A percentile compares a stretch with the other conserved stretches of the same genome.
These are phyloP conservation scores for Crematogaster levior DNA, from an alignment of 2,888 invertebrate genomes.

Conservation along the genomic window DNA sequence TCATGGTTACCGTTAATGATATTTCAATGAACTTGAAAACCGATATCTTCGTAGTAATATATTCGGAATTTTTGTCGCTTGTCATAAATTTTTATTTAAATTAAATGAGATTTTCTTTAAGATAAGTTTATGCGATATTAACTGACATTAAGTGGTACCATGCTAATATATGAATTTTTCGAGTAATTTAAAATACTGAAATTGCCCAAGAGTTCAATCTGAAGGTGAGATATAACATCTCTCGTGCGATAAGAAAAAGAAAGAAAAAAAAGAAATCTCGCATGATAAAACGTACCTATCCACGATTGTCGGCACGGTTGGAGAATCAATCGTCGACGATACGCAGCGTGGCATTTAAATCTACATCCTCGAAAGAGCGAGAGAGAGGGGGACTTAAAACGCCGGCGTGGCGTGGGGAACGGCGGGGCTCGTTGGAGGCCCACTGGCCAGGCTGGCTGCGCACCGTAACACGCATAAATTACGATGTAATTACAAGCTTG, in stretches of 20 bases:
- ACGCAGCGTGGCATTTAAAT: conserved; percentile 51
- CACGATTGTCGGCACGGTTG: conserved; percentile 35
- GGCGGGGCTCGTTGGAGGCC: conserved; percentile 61
- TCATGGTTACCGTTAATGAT: neutral
- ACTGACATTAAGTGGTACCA: neutral
- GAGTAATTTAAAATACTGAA: neutral
- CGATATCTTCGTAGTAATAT: neutral
- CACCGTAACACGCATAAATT: conserved; percentile 84
- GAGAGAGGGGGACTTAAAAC: neutral
- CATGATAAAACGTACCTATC: conserved; percentile 39
- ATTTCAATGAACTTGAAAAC: conserved; percentile 10
- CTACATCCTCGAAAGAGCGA: conserved; percentile 42
- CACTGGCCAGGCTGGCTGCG: conserved; percentile 72
- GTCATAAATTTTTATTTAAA: neutral
- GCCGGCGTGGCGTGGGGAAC: neutral
- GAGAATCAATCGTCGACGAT: conserved; percentile 50
- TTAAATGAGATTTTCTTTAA: neutral
- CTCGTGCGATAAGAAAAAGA: neutral
- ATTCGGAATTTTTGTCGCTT: neutral
- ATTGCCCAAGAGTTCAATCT: neutral
- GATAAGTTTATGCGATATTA: neutral
- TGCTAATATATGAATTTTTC: neutral
- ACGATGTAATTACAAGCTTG: conserved; percentile 84
- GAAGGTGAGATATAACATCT: conserved; percentile 7
- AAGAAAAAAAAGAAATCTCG: neutral